Conservation (phyloP, 2,888 invertebrate species). For the Monoplex corrugatus region DNA sequence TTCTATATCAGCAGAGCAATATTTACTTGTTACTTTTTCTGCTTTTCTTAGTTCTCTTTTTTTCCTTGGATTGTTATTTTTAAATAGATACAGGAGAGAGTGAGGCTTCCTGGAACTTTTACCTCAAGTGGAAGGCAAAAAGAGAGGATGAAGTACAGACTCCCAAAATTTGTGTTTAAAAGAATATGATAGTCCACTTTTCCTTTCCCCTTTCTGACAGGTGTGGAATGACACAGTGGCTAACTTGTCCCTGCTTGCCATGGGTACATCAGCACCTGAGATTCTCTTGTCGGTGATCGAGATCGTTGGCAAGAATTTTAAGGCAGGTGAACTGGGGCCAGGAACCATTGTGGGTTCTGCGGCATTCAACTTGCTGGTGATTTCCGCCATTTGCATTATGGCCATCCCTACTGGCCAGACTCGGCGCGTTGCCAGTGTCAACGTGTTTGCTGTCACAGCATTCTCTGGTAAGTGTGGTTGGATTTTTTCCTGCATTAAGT, state of each 20-base stretch:
- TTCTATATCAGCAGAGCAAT: too few relatives aligned
- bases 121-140: too few relatives aligned
- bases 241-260: slow-evolving; percentile 84
- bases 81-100: too few relatives aligned
- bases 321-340: slow-evolving; percentile 84
- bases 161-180: too few relatives aligned
- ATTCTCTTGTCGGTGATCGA: slow-evolving; percentile 84
- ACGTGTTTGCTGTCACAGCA: slow-evolving; percentile 79
- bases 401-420: slow-evolving; percentile 82
- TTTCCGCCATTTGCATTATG: slow-evolving; percentile 84
- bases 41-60: too few relatives aligned
- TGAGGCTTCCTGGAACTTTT: too few relatives aligned
- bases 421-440: slow-evolving; percentile 81
- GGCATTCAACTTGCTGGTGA: slow-evolving; percentile 84
- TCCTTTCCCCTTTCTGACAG: slow-evolving; percentile 10
- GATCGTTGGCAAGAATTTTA: slow-evolving; percentile 82
- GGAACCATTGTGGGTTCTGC: slow-evolving; percentile 85
- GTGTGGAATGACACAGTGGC: slow-evolving; percentile 85
- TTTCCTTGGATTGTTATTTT: too few relatives aligned
- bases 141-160: too few relatives aligned
- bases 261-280: slow-evolving; percentile 85
- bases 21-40: too few relatives aligned
- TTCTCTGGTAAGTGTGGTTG: slow-evolving; percentile 71
- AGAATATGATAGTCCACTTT: too few relatives aligned
- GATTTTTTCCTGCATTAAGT: too few relatives aligned